Percentiles rank a stretch among this genome's conserved stretches.
Conservation (phyloP, 1,140 invertebrate genomes). For the Plectrocnemia conspersa region DNA sequence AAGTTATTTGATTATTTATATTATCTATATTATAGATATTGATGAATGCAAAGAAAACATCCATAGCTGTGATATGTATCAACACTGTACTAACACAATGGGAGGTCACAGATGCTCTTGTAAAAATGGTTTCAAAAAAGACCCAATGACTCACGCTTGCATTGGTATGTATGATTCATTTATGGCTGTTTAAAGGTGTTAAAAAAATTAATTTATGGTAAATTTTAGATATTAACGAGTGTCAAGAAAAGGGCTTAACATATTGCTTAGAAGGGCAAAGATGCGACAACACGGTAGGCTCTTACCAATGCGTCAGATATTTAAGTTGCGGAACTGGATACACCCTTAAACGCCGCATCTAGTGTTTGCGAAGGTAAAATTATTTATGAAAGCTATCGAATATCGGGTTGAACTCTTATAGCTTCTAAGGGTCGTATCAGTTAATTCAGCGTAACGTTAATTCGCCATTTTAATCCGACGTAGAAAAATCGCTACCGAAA, state of each 20-base stretch:
- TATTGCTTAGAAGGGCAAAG: conserved; percentile 64
- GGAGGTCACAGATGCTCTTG: conserved; percentile 78
- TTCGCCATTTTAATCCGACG: too few relatives aligned
- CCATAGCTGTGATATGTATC: conserved; percentile 61
- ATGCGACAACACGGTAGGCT: conserved; percentile 87
- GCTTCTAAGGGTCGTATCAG: too few relatives aligned
- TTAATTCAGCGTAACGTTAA: too few relatives aligned
- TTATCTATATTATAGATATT: conserved; percentile 54
- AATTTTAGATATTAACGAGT: conserved; percentile 59
- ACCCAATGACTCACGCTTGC: conserved; percentile 64
- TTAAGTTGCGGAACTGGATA: conserved; percentile 94
- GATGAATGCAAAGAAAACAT: conserved; percentile 68
- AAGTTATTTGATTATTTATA: conserved; percentile 16
- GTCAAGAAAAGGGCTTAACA: conserved; percentile 51
- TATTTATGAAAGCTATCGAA: too few relatives aligned
- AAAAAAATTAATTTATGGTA: conserved; percentile 5
- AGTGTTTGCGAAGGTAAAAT: conserved; percentile 84
- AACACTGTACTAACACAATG: conserved; percentile 69
- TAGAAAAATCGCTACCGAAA: too few relatives aligned
- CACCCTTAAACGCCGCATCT: conserved; percentile 80
- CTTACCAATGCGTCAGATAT: conserved; percentile 74
- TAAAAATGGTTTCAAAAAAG: conserved; percentile 65
- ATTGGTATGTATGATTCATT: too few relatives aligned
- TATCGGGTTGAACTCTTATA: too few relatives aligned
- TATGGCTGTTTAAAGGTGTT: too few relatives aligned